Evolutionary conservation across 2,113 vertebrate species (phyloP), one percentile per base, ranked within the genome.

Genomic region (Sigmodon hispidus): DNA sequence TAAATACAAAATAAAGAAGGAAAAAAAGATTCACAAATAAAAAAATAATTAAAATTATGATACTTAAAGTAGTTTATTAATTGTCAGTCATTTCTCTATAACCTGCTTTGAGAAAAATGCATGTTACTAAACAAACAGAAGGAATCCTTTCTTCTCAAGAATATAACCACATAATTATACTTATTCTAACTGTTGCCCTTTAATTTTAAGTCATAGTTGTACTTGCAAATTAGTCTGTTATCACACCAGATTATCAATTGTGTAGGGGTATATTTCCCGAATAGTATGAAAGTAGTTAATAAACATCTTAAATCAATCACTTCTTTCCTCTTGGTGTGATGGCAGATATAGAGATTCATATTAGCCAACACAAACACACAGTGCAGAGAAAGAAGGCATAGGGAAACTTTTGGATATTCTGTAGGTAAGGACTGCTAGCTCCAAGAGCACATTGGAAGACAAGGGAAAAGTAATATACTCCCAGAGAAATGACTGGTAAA

Each of bases 151-250:
- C 72, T 91, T 83, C 76, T 94, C 84, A 63, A 95, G 55, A 93
- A 87, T 36, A 79, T 79, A 96, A 85, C 67, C 91, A 76, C 57
- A 93, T 85, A 93, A 94, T 80, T 93, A 87, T 59, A 72, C 57
- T 94, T 48, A 93, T 24, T 55, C 61, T 22, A 80, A 96, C 69
- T 91, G 80, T 86, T 86, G 22, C 57, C 85, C 86, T 93, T 95
- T 98, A 94, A 96, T 94, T 96, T 91, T 95, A 94, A 97, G 91
- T 73, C 94, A 93, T 85, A 87, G 52, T 40, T 96, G 52, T 59
- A 90, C 75, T 97, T 96, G 87, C 93, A 97, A 91, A 95, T 97
- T 86, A 97, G 89, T 86, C 87, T 97, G 31, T 94, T 97, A 97
- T 96, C 76, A 97, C 34, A 92, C 40, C 69, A 90, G 79, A 95